Percentiles rank a stretch among this genome's conserved stretches.
Evolutionary conservation across 2,888 invertebrate species (phyloP).

Genomic region (Disparrhopalites patrizii): DNA sequence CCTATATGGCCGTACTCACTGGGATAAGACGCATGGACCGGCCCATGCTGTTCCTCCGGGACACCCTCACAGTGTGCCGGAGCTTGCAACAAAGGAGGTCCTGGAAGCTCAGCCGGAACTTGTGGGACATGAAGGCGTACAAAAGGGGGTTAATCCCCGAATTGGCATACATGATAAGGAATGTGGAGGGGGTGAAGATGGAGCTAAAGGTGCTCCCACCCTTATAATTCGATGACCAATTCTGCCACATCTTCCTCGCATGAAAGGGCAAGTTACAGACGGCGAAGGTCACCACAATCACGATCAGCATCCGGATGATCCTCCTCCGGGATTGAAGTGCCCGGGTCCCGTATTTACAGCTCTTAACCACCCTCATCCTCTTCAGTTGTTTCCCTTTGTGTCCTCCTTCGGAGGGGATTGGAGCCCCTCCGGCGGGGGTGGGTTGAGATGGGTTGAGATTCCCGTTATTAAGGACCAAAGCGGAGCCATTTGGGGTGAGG

Average conservation of each 20-base stretch:
- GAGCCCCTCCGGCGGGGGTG: slow-evolving; percentile 19
- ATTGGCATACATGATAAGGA: slow-evolving; percentile 82
- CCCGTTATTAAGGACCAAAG: background rate
- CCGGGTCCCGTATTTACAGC: slow-evolving; percentile 41
- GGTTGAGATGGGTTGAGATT: slow-evolving; percentile 6
- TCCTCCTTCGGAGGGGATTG: background rate
- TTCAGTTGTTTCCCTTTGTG: slow-evolving; percentile 14
- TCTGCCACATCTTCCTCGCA: slow-evolving; percentile 80
- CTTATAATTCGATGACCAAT: slow-evolving; percentile 68
- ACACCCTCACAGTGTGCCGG: slow-evolving; percentile 35
- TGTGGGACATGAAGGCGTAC: slow-evolving; percentile 79
- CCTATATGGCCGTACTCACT: slow-evolving; percentile 33
- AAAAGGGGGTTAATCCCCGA: slow-evolving; percentile 85
- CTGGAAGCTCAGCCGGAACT: slow-evolving; percentile 78
- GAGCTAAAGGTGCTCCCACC: slow-evolving; percentile 71
- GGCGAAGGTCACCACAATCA: slow-evolving; percentile 82
- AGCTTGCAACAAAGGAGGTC: slow-evolving; percentile 66
- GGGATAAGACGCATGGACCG: slow-evolving; percentile 39
- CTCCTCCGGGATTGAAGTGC: slow-evolving; percentile 74
- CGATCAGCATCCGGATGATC: slow-evolving; percentile 83
- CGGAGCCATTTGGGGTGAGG: background rate
- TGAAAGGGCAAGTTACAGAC: slow-evolving; percentile 86
- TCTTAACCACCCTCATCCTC: slow-evolving; percentile 36
- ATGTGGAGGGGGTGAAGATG: slow-evolving; percentile 76
- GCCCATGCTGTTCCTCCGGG: slow-evolving; percentile 36